A percentile compares a stretch with the other conserved stretches of the same genome.
These are phyloP conservation scores for Enteromius treurensis DNA, from an alignment of 2,797 vertebrate species.

Conservation along the genomic window DNA sequence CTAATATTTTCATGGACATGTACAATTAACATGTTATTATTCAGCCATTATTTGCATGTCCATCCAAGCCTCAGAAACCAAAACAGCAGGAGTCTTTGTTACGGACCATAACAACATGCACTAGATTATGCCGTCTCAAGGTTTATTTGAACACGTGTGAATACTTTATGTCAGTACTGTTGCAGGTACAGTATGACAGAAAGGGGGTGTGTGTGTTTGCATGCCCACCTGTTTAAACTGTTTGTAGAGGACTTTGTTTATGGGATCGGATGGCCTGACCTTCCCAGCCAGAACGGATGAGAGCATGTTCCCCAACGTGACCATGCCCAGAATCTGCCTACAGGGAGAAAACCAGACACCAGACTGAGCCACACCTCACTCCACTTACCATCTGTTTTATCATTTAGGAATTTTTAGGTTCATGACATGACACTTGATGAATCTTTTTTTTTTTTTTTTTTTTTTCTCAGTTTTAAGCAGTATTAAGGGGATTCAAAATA, in stretches of 20 bases:
- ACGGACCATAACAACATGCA: neutral
- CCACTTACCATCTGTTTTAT: slow-evolving; percentile 1
- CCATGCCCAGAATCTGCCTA: slow-evolving; percentile 92
- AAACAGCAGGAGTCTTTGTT: neutral
- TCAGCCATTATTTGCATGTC: neutral
- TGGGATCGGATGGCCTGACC: slow-evolving; percentile 86
- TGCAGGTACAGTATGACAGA: slow-evolving; percentile 3
- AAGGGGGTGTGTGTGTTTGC: neutral
- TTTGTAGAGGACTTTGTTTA: slow-evolving; percentile 91
- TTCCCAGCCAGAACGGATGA: slow-evolving; percentile 90
- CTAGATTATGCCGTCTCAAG: neutral
- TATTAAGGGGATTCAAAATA: too few relatives aligned
- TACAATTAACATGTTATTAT: neutral
- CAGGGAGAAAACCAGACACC: slow-evolving; percentile 37
- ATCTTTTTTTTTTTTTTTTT: too few relatives aligned
- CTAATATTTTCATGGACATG: neutral
- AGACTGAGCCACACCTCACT: slow-evolving; percentile 7
- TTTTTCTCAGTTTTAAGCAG: too few relatives aligned
- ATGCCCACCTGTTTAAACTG: slow-evolving; percentile 90
- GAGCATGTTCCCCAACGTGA: slow-evolving; percentile 94
- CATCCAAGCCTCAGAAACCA: neutral
- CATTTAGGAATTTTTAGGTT: neutral
- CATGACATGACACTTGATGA: neutral
- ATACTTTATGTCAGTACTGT: neutral
- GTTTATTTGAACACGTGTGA: slow-evolving; percentile 9